Base-by-base conservation (phyloP, 2,797 vertebrate species). In the Nasua narica region DNA sequence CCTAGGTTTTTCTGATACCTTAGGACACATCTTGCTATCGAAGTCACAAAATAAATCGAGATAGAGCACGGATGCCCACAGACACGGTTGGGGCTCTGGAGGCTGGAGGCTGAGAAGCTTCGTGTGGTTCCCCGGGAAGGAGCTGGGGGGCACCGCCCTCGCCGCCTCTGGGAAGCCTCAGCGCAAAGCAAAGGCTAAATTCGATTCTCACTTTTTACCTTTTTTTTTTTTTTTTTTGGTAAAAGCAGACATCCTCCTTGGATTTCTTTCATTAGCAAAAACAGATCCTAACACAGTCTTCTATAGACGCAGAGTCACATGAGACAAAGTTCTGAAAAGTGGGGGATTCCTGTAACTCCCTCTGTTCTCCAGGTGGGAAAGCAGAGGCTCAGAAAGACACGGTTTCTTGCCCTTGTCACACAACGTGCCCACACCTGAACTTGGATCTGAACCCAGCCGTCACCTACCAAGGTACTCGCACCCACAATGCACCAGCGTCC, bases 401-500 rank as follows among this genome's bases (percentile, higher is more conserved):
- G 4, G 16, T 15, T 21, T 25, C 76, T 27, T 37, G 43, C 4
- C 35, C n/a, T 3, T 25, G 12, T 6, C 58, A 72, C 50, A 58
- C 1, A 21, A 15, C 56, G 2, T 0, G 7, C 9, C 25, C 6
- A n/a, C 15, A 1, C 13, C 23, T 70, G 88, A 83, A 50, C 46
- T 25, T 25, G 23, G 43, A 6, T 23, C 43, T 29, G 88, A 56
- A 25, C 7, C 23, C 40, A 25, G 50, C 29, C 4, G 7, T 19
- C 14, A 3, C 82, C 65, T 27, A 7, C 40, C 23, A 0, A n/a
- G 37, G 0, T 2, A 40, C 21, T 43, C 4, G 0, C 15, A 32
- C 40, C 60, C n/a, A 13, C 43, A 4, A 3, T 0, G 2, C 23
- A 7, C 14, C 37, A 3, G 18, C 4, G 1, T 29, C 16, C 15